A percentile compares a stretch with the other conserved stretches of the same genome.
phyloP scores from a whole-genome alignment of 2,888 invertebrate genomes.

The Latheticus oryzae region DNA sequence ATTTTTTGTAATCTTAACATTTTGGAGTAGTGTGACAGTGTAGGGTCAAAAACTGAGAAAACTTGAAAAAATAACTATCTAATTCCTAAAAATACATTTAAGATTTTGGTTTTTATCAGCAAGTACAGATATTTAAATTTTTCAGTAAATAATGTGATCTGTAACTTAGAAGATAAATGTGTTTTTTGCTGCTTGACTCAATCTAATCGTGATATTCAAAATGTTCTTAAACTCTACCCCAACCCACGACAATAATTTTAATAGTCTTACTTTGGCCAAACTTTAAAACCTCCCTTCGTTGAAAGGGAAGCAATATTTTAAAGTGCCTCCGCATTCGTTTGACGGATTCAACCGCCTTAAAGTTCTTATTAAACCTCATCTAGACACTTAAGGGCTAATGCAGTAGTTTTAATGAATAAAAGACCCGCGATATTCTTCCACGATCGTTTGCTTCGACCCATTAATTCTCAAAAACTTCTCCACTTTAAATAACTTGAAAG shows the following conservation, averaged over 20 bases:
- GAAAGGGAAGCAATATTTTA: constrained; percentile 31
- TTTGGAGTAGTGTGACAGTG: too few species aligned
- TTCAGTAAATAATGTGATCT: too few species aligned
- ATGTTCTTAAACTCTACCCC: background rate
- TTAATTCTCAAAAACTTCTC: constrained; percentile 49
- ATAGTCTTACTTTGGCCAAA: constrained; percentile 7
- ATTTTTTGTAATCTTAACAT: too few species aligned
- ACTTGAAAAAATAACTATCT: too few species aligned
- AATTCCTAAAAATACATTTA: too few species aligned
- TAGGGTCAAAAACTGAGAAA: too few species aligned
- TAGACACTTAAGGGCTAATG: constrained; percentile 32
- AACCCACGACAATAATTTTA: constrained; percentile 18
- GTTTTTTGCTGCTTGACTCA: too few species aligned
- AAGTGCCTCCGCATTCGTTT: constrained; percentile 27
- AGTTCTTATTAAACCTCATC: constrained; percentile 30
- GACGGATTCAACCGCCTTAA: constrained; percentile 29
- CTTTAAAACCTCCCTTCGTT: constrained; percentile 18
- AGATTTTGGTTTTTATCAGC: background rate
- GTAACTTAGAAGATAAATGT: too few species aligned
- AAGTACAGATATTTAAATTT: background rate
- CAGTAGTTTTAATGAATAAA: constrained; percentile 37
- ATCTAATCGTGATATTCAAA: too few species aligned
- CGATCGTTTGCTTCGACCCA: constrained; percentile 50
- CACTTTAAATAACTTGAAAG: constrained; percentile 47
- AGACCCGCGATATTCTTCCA: constrained; percentile 44